Evolutionary conservation across 2,797 vertebrate species (phyloP).

Genomic region (Pseudomugil tenellus): DNA sequence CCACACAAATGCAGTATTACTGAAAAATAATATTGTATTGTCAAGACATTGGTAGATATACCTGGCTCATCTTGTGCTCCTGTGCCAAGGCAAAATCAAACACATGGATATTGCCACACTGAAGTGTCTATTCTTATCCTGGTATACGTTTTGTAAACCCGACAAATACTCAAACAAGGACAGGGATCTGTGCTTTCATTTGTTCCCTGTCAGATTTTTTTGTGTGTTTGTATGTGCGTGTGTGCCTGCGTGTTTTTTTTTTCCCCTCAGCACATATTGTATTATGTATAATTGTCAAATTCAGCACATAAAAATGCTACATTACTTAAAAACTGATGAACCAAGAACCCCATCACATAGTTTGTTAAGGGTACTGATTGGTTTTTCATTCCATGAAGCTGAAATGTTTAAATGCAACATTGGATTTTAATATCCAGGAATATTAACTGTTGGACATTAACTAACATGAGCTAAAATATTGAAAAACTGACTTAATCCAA

Average conservation of each 20-base stretch:
- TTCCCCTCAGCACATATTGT: conserved; percentile 11
- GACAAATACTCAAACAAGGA: not conserved
- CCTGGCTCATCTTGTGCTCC: not conserved
- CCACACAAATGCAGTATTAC: not conserved
- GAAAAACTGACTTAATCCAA: not conserved
- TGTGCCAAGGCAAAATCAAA: conserved; percentile 5
- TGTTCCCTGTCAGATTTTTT: not conserved
- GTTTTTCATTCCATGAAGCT: not conserved
- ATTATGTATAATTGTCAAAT: conserved; percentile 17
- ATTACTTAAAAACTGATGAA: conserved; percentile 14
- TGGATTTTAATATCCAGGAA: not conserved
- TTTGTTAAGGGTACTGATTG: not conserved
- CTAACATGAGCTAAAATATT: not conserved
- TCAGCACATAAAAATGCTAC: not conserved
- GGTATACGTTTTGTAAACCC: not conserved
- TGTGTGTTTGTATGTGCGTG: not conserved
- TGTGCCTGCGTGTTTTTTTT: conserved; percentile 16
- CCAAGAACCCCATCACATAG: not conserved
- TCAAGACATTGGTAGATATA: not conserved
- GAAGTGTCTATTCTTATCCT: not conserved
- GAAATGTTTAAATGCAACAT: not conserved
- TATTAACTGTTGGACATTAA: not conserved
- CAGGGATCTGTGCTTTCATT: not conserved
- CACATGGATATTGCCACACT: conserved; percentile 18
- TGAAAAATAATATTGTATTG: not conserved